Evolutionary conservation across 1,140 invertebrate species (phyloP).

Genomic region (Drosophila auraria): DNA sequence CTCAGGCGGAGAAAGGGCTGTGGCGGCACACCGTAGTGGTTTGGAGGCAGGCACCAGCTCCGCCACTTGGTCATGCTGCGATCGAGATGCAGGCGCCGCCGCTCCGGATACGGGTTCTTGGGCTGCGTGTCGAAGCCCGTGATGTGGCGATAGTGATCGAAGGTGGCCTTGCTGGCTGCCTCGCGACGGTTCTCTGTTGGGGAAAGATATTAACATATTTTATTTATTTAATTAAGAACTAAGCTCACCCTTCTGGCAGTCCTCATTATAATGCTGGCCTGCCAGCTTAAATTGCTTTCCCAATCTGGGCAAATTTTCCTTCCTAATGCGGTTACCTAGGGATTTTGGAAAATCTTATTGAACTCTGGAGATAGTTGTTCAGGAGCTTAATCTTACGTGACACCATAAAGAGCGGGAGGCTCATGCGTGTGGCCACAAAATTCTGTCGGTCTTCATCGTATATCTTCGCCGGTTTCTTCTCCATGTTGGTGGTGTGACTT

Average conservation of each 20-base stretch:
- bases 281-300: conserved; percentile 63
- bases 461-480: conserved; percentile 27
- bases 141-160: conserved; percentile 53
- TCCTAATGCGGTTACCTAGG: conserved; percentile 60
- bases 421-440: conserved; percentile 70
- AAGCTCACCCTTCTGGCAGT: conserved; percentile 45
- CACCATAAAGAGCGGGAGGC: conserved; percentile 67
- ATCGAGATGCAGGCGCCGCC: conserved; percentile 28
- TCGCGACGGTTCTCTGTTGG: conserved; percentile 52
- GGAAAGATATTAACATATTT: accelerated
- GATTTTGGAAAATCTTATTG: background rate
- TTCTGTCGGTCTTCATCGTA: conserved; percentile 58
- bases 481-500: conserved; percentile 21
- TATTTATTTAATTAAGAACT: accelerated
- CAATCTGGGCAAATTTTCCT: conserved; percentile 44
- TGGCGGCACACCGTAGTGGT: conserved; percentile 60
- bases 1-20: conserved; percentile 39
- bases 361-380: too few relatives aligned
- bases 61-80: conserved; percentile 54
- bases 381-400: conserved; percentile 45
- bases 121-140: conserved; percentile 48
- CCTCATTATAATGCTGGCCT: conserved; percentile 54
- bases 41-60: conserved; percentile 67
- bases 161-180: conserved; percentile 46
- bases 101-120: conserved; percentile 42